Conservation (phyloP, 2,797 vertebrate genomes). For the Amniataba percoides region DNA sequence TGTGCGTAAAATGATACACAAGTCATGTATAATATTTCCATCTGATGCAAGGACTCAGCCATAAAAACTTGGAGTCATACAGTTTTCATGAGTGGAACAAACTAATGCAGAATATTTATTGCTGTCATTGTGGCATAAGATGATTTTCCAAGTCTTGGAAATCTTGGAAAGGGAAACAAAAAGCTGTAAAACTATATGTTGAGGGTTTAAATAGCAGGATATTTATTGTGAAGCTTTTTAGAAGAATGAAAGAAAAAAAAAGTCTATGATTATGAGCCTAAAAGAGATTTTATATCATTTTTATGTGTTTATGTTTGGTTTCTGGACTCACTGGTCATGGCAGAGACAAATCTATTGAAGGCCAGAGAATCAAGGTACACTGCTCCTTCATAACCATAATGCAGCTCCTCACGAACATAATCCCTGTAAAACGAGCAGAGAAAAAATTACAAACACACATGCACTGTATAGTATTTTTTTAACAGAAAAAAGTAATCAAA, state of each 20-base stretch:
- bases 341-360: conserved; percentile 85
- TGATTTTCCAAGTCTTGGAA: neutral
- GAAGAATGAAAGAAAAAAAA: neutral
- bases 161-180: too few species aligned
- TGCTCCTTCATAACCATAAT: conserved; percentile 77
- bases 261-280: neutral
- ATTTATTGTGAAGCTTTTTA: neutral
- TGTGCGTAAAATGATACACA: neutral
- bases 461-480: neutral
- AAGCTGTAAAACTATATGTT: neutral
- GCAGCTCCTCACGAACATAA: conserved; percentile 85
- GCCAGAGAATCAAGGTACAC: conserved; percentile 82
- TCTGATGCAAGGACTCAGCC: neutral
- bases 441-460: neutral
- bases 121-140: neutral
- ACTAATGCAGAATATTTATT: neutral
- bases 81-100: neutral
- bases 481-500: neutral
- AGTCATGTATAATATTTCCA: neutral
- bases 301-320: neutral
- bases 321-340: conserved; percentile 84
- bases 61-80: neutral
- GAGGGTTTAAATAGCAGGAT: neutral
- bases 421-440: conserved; percentile 78
- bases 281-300: neutral